A percentile compares a stretch with the other conserved stretches of the same genome.
phyloP scores from a whole-genome alignment of 1,140 invertebrate genomes.

The Pectinophora gossypiella region DNA sequence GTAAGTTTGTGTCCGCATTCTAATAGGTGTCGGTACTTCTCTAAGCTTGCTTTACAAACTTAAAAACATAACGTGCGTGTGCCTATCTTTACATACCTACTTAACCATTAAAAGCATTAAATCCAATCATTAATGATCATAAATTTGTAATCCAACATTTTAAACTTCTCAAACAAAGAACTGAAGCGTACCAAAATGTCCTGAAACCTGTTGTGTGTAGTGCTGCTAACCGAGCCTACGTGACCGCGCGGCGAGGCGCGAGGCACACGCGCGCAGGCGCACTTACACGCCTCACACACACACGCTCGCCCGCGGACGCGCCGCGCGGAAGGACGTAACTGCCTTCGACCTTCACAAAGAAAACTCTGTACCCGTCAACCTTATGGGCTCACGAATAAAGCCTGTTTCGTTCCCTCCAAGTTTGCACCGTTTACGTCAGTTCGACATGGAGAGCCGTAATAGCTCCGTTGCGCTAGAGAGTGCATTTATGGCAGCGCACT shows the following conservation, averaged over 20 bases:
- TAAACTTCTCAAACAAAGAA: constrained; percentile 29
- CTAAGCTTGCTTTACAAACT: too few relatives aligned
- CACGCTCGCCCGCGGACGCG: too few relatives aligned
- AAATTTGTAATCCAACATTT: too few relatives aligned
- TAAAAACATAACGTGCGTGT: too few relatives aligned
- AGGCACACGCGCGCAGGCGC: constrained; percentile 22
- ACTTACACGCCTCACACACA: constrained; percentile 43
- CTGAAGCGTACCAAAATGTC: constrained; percentile 28
- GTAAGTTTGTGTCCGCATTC: too few relatives aligned
- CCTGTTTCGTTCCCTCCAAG: too few relatives aligned
- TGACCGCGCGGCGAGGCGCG: constrained; percentile 53
- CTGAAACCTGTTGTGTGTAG: constrained; percentile 36
- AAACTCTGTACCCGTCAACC: constrained; percentile 41
- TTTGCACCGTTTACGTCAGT: constrained; percentile 29
- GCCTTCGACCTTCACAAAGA: constrained; percentile 68
- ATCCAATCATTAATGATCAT: too few relatives aligned
- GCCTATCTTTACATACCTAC: too few relatives aligned
- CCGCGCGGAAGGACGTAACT: constrained; percentile 39
- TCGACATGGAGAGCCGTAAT: constrained; percentile 24
- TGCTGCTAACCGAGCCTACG: constrained; percentile 55
- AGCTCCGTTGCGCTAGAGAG: constrained; percentile 63
- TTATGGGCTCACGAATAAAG: constrained; percentile 23
- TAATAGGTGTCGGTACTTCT: too few relatives aligned
- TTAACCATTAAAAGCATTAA: too few relatives aligned
- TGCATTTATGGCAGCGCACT: constrained; percentile 67